phyloP scores from a whole-genome alignment of 2,888 invertebrate genomes.

The Anoplius nigerrimus region DNA sequence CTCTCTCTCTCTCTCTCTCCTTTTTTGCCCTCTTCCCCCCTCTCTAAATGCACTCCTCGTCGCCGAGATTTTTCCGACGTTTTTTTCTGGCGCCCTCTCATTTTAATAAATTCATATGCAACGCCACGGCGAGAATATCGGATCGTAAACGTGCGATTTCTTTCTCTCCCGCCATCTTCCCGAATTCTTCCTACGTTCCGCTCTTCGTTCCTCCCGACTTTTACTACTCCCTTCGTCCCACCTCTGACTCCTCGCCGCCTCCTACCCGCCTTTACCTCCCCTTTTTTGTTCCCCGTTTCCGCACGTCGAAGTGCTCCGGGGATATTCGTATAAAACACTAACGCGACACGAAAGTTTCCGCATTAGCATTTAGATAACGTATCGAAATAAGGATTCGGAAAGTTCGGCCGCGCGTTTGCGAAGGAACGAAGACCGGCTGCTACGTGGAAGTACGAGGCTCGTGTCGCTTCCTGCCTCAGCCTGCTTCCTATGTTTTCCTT shows the following conservation, averaged over 20 bases:
- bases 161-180: background rate
- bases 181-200: background rate
- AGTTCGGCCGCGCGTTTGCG: background rate
- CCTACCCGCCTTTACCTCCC: background rate
- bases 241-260: background rate
- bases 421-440: background rate
- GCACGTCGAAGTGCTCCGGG: background rate
- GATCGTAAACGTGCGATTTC: conserved; percentile 8
- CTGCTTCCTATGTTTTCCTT: too few species aligned
- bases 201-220: background rate
- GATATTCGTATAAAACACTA: conserved; percentile 5
- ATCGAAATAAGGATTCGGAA: conserved; percentile 13
- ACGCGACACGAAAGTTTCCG: conserved; percentile 21
- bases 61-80: conserved; percentile 15
- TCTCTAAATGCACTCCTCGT: background rate
- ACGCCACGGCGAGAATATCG: background rate
- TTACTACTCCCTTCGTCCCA: too few species aligned
- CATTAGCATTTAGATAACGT: conserved; percentile 41
- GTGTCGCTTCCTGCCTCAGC: too few species aligned
- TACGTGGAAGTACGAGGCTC: background rate
- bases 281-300: background rate
- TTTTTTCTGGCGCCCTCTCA: conserved; percentile 2
- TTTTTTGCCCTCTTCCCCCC: background rate
- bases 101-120: conserved; percentile 7
- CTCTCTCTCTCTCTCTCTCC: background rate